Percentiles rank a stretch among this genome's conserved stretches.
phyloP scores from a whole-genome alignment of 2,113 vertebrate species.

The Rhea americana region DNA sequence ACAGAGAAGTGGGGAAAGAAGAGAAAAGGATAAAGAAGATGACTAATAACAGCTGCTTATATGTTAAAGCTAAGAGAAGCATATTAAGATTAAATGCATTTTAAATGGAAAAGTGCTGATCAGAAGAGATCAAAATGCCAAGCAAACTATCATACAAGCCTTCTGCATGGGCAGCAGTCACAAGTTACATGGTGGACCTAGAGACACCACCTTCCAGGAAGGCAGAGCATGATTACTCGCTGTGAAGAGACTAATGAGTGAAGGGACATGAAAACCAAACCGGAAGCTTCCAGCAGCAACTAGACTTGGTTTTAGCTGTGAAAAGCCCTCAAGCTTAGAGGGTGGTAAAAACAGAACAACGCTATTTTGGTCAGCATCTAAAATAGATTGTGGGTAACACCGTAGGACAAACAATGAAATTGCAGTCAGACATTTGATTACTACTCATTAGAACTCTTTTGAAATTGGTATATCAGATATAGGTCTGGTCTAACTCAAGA shows the following conservation, averaged over 20 bases:
- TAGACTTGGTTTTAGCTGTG: background rate
- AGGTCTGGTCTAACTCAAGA: too few species aligned
- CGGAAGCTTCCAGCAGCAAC: background rate
- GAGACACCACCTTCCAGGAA: background rate
- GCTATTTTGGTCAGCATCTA: background rate
- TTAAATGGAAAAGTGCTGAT: background rate
- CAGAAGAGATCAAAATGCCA: background rate
- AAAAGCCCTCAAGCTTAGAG: background rate
- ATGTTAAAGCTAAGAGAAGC: background rate
- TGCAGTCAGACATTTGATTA: background rate
- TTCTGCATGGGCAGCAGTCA: background rate
- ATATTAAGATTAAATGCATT: background rate
- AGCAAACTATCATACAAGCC: too few species aligned
- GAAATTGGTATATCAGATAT: too few species aligned
- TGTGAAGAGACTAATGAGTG: background rate
- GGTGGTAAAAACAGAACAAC: too few species aligned
- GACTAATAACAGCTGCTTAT: background rate
- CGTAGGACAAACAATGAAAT: background rate
- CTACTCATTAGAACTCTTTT: too few species aligned
- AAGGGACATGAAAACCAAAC: background rate
- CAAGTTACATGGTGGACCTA: background rate
- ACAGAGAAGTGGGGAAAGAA: too few species aligned
- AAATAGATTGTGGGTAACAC: background rate
- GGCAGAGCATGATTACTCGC: too few species aligned
- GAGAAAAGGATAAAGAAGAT: too few species aligned